phyloP scores from a whole-genome alignment of 2,113 vertebrate species.

The Ceyx margarethae region DNA sequence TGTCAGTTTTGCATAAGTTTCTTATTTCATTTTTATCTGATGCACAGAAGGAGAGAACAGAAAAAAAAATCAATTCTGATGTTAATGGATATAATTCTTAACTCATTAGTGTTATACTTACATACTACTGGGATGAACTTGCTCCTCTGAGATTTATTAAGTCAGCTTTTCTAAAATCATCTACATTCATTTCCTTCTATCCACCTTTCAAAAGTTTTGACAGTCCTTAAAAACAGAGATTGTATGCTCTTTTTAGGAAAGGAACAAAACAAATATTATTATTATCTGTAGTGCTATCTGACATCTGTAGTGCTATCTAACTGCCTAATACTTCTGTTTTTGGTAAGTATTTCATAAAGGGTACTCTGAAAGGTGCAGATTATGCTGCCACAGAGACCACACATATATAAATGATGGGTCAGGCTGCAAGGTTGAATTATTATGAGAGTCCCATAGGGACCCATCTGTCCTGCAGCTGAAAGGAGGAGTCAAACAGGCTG shows the following conservation, averaged over 20 bases:
- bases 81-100: conserved; percentile 39
- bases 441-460: neutral
- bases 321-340: neutral
- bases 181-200: neutral
- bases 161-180: conserved; percentile 41
- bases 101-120: conserved; percentile 36
- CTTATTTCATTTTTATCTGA: conserved; percentile 36
- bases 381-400: neutral
- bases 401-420: neutral
- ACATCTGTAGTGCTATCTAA: neutral
- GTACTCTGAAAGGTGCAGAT: neutral
- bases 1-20: conserved; percentile 7
- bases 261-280: neutral
- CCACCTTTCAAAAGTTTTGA: conserved; percentile 6
- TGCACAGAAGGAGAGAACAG: neutral
- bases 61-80: conserved; percentile 44
- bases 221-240: neutral
- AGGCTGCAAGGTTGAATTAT: conserved; percentile 2
- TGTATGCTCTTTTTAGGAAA: neutral
- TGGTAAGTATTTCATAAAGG: neutral
- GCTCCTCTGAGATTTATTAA: conserved; percentile 35
- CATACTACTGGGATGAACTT: conserved; percentile 17
- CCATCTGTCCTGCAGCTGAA: conserved; percentile 14
- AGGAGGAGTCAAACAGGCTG: neutral
- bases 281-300: too few relatives aligned